Evolutionary conservation across 2,888 invertebrate genomes (phyloP).

Genomic region (Rugalucina vietnamica): DNA sequence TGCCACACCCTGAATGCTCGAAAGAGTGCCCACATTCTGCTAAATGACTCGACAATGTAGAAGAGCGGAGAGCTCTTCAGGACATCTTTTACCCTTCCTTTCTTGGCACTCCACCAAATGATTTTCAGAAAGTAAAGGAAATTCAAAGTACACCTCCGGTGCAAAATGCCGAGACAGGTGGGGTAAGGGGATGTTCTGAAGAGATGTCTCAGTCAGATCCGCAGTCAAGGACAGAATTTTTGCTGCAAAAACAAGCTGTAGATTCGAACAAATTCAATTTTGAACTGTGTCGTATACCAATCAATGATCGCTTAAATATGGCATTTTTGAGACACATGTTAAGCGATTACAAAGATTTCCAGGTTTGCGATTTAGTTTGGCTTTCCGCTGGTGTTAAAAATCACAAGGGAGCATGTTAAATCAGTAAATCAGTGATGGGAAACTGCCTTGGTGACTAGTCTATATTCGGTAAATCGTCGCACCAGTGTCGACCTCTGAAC

Average conservation of each 20-base stretch:
- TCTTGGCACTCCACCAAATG: background rate
- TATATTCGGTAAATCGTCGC: too few species aligned
- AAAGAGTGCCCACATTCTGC: background rate
- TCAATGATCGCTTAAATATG: background rate
- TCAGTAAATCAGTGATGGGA: too few species aligned
- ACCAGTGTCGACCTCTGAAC: too few species aligned
- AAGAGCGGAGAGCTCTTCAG: background rate
- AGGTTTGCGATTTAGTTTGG: background rate
- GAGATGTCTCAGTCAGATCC: too few species aligned
- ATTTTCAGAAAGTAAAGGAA: background rate
- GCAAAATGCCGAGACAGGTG: too few species aligned
- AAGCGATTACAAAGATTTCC: background rate
- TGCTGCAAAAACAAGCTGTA: background rate
- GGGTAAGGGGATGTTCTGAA: too few species aligned
- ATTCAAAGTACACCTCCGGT: background rate
- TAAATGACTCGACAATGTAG: background rate
- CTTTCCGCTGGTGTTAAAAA: background rate
- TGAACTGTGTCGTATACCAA: background rate
- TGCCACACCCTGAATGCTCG: background rate
- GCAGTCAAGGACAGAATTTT: background rate
- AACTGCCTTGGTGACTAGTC: too few species aligned
- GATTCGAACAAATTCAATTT: background rate
- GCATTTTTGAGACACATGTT: background rate
- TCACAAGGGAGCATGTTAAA: background rate
- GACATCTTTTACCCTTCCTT: background rate